Percentiles rank a stretch among this genome's conserved stretches.
phyloP scores from a whole-genome alignment of 2,797 vertebrate genomes.

The Molossus alvarezi region DNA sequence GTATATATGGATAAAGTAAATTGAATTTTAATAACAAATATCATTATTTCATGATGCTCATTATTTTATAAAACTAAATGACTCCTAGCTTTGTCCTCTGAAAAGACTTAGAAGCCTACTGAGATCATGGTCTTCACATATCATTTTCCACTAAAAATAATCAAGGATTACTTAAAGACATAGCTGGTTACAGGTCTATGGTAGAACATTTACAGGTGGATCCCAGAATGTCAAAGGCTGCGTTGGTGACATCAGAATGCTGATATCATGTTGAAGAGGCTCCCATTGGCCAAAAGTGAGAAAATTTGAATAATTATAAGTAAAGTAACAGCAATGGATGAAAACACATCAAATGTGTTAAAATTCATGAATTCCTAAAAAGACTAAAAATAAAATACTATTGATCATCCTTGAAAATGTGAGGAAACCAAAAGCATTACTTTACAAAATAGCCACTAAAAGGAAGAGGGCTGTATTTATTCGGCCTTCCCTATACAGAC shows the following conservation, averaged over 20 bases:
- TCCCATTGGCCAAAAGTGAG: neutral
- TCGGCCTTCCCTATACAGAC: neutral
- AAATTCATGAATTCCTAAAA: constrained; percentile 13
- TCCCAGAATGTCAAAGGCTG: neutral
- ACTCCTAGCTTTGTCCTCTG: neutral
- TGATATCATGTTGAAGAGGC: neutral
- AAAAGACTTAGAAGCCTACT: neutral
- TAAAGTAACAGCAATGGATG: neutral
- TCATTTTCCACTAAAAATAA: neutral
- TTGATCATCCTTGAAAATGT: neutral
- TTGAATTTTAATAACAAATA: constrained; percentile 17
- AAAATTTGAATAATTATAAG: neutral
- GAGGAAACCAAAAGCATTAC: neutral
- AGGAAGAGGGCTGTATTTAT: neutral
- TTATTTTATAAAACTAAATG: neutral
- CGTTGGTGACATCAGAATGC: neutral
- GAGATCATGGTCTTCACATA: constrained; percentile 1
- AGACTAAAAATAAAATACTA: constrained; percentile 47
- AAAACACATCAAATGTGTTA: neutral
- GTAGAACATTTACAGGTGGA: neutral
- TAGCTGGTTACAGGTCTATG: neutral
- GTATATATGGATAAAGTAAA: too few species aligned
- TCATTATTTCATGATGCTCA: neutral
- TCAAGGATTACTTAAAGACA: neutral
- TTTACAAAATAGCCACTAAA: constrained; percentile 24